Percentiles rank a stretch among this genome's conserved stretches.
Evolutionary conservation across 2,888 invertebrate genomes (phyloP).

Genomic region (Peribatodes rhomboidaria): DNA sequence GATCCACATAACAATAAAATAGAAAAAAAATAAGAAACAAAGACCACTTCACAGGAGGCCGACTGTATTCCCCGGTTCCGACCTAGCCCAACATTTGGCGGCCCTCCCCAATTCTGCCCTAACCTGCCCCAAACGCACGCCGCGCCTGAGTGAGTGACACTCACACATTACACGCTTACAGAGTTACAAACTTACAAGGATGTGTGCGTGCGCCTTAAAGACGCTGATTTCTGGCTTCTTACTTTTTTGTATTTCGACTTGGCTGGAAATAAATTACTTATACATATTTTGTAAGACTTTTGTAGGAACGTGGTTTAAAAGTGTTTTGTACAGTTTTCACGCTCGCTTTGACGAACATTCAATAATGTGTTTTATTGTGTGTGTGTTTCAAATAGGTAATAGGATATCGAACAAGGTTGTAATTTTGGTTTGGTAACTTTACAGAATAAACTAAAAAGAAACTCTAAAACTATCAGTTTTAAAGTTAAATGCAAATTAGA

Average conservation of each 20-base stretch:
- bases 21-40: conserved; percentile 34
- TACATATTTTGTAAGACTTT: neutral
- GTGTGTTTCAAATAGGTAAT: too few species aligned
- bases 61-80: conserved; percentile 73
- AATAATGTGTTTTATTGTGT: too few species aligned
- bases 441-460: too few species aligned
- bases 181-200: conserved; percentile 22
- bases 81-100: conserved; percentile 82
- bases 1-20: neutral
- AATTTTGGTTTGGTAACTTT: too few species aligned
- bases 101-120: conserved; percentile 79
- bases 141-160: conserved; percentile 48
- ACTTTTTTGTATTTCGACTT: too few species aligned
- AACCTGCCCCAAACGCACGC: conserved; percentile 78
- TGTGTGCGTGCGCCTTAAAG: conserved; percentile 44
- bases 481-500: too few species aligned
- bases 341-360: too few species aligned
- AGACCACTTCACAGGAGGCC: conserved; percentile 55
- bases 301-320: neutral
- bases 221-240: conserved; percentile 43
- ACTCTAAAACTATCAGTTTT: too few species aligned
- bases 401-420: too few species aligned
- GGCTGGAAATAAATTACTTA: conserved; percentile 1
- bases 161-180: neutral
- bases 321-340: too few species aligned